Evolutionary conservation across 2,888 invertebrate genomes (phyloP), one percentile per base, ranked within the genome.

Genomic region (Arge pagana): DNA sequence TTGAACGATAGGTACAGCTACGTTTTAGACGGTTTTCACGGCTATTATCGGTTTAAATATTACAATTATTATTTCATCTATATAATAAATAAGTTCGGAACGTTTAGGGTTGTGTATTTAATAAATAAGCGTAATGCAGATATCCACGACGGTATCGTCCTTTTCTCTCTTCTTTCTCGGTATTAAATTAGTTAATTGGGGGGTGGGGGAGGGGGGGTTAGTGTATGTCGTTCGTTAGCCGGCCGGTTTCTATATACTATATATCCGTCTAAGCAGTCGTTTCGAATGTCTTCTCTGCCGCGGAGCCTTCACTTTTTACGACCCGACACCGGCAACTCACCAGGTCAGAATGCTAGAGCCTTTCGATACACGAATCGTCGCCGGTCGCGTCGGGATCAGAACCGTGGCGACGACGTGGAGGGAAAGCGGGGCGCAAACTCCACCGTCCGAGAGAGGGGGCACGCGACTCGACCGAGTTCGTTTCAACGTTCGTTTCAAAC

Each of bases 251-350:
- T 35, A 16, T 35, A 16, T 35, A 10, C 13, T 31, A 31, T n/a
- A n/a, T 39, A 23, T 39, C 18, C 21, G n/a, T 23, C 39, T 41
- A 18, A 11, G 16, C 26, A 15, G 33, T n/a, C 13, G 39, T 21
- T 24, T 39, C 21, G 18, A 18, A 33, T 33, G 31, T 45, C 45
- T 45, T 33, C 30, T 18, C 33, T 45, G 33, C 23, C 33, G 33
- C 31, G 48, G 48, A 36, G 48, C 48, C 53, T 55, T 52, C 57
- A 58, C 57, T 61, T 57, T 52, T 35, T 56, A 67, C 72, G 68
- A 72, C 61, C 74, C 68, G 73, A 72, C 74, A 66, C 74, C 70
- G 72, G 70, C 65, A 66, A 68, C 72, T 70, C 71, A 71, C 72
- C 74, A 74, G 73, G 73, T 73, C 73, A 71, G 72, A 74, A 73